These are phyloP conservation scores for Temnothorax rugatulus DNA, from an alignment of 2,888 invertebrate genomes.

Conservation along the genomic window DNA sequence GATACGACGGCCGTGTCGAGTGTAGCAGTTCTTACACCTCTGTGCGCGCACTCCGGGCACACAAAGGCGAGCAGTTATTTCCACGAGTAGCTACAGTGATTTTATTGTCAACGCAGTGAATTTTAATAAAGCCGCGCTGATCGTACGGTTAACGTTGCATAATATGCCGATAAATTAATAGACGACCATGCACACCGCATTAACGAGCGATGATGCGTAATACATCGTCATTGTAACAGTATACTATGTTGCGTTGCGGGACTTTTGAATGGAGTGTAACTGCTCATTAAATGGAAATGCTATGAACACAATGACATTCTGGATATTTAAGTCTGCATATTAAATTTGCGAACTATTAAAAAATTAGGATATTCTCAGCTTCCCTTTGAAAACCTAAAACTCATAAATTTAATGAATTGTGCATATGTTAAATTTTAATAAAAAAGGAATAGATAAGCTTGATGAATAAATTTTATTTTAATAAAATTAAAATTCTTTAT, in stretches of 20 bases:
- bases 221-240: slow-evolving; percentile 64
- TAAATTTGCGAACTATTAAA: slow-evolving; percentile 12
- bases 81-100: slow-evolving; percentile 18
- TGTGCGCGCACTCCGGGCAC: not conserved
- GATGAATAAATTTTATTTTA: not conserved
- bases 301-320: slow-evolving; percentile 9
- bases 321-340: not conserved
- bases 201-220: slow-evolving; percentile 61
- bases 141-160: slow-evolving; percentile 68
- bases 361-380: not conserved
- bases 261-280: slow-evolving; percentile 68
- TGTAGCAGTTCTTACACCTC: slow-evolving; percentile 10
- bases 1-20: slow-evolving; percentile 17
- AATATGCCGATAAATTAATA: slow-evolving; percentile 72
- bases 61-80: slow-evolving; percentile 48
- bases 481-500: not conserved
- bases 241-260: slow-evolving; percentile 46
- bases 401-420: not conserved
- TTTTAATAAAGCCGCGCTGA: slow-evolving; percentile 63
- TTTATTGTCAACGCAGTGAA: slow-evolving; percentile 60
- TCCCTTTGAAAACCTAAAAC: not conserved
- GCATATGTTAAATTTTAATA: not conserved
- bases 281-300: slow-evolving; percentile 59
- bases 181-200: slow-evolving; percentile 27
- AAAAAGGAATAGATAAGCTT: no score